Evolutionary conservation across 2,113 vertebrate genomes (phyloP).

Genomic region (Onychostoma macrolepis): DNA sequence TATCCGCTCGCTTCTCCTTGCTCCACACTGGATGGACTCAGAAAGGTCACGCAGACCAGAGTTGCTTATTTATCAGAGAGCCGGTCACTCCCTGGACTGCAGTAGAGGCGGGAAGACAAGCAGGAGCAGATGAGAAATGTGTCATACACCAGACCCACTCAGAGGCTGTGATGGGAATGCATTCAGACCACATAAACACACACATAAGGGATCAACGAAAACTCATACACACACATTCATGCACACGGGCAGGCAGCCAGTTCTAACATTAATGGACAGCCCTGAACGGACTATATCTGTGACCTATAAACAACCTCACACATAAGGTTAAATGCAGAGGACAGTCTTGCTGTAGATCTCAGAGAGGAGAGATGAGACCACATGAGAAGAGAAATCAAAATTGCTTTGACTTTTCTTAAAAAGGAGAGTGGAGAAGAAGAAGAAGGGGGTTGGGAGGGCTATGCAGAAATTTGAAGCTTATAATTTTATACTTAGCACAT

Average conservation of each 20-base stretch:
- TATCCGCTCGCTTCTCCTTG: constrained; percentile 25
- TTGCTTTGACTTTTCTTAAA: background rate
- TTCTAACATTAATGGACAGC: constrained; percentile 14
- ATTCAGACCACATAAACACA: background rate
- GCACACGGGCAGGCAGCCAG: background rate
- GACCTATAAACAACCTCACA: constrained; percentile 1
- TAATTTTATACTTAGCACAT: too few relatives aligned
- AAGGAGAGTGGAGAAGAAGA: background rate
- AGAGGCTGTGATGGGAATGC: background rate
- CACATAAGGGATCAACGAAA: constrained; percentile 9
- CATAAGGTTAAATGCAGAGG: background rate
- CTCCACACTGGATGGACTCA: constrained; percentile 23
- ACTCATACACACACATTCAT: background rate
- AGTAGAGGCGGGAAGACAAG: background rate
- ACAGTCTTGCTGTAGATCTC: background rate
- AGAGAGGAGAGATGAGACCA: background rate
- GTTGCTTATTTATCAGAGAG: constrained; percentile 36
- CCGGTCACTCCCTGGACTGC: constrained; percentile 28
- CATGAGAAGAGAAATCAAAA: background rate
- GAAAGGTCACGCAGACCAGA: constrained; percentile 27
- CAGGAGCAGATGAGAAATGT: constrained; percentile 21
- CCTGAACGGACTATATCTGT: background rate
- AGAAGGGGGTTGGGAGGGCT: too few relatives aligned
- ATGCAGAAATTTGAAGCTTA: too few relatives aligned
- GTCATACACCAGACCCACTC: background rate